These are phyloP conservation scores for Pleuronectes platessa DNA, from an alignment of 2,113 vertebrate genomes.

Conservation along the genomic window DNA sequence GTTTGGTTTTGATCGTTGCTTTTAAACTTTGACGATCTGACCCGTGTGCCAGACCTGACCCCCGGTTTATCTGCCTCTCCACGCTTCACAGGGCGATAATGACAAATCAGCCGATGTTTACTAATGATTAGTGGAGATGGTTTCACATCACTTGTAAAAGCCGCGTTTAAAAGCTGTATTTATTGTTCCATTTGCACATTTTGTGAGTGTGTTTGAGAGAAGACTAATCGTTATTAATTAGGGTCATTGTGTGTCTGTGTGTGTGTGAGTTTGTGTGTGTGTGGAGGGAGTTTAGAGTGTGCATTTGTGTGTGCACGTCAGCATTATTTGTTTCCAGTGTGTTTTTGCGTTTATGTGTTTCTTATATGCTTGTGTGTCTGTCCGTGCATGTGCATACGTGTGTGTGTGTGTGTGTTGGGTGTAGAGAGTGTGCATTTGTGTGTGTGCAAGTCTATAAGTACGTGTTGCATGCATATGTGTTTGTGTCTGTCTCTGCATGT, in stretches of 20 bases:
- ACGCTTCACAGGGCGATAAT: slow-evolving; percentile 89
- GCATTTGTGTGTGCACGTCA: neutral
- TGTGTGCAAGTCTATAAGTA: neutral
- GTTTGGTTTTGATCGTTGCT: slow-evolving; percentile 38
- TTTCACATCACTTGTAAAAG: slow-evolving; percentile 98
- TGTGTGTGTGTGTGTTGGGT: neutral
- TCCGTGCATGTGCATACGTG: neutral
- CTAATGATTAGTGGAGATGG: slow-evolving; percentile 97
- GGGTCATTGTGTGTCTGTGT: slow-evolving; percentile 90
- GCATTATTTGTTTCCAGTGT: neutral
- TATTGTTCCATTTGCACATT: slow-evolving; percentile 99
- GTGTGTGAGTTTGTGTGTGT: slow-evolving; percentile 64
- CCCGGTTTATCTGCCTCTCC: slow-evolving; percentile 90
- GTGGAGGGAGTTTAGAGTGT: neutral
- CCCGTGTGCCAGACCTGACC: slow-evolving; percentile 79
- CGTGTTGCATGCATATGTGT: slow-evolving; percentile 19
- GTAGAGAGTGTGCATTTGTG: neutral
- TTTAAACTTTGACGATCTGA: slow-evolving; percentile 43
- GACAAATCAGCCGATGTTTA: slow-evolving; percentile 93
- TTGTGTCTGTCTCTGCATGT: slow-evolving; percentile 79
- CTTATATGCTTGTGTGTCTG: neutral
- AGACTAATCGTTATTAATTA: slow-evolving; percentile 99
- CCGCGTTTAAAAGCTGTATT: slow-evolving; percentile 91
- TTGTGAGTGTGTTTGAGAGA: slow-evolving; percentile 78
- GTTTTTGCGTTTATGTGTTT: slow-evolving; percentile 1